phyloP scores from a whole-genome alignment of 2,888 invertebrate species.

The Agrotis clavis region DNA sequence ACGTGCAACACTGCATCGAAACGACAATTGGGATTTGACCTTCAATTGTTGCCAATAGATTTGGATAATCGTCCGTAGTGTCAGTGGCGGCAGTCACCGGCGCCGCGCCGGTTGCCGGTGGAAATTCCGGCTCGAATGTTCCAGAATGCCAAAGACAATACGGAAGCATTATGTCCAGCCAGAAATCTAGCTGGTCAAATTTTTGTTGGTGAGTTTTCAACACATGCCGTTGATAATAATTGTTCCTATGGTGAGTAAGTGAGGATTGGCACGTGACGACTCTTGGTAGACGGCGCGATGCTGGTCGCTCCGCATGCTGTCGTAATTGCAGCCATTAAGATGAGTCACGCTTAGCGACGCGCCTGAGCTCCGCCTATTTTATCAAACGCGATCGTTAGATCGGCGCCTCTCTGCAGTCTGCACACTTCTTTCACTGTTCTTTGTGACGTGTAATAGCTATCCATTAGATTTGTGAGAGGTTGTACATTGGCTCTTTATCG shows the following conservation, averaged over 20 bases:
- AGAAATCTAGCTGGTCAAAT: not conserved
- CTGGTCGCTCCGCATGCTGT: constrained; percentile 78
- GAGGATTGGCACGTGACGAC: constrained; percentile 77
- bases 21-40: constrained; percentile 78
- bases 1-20: constrained; percentile 78
- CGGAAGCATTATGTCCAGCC: not conserved
- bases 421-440: constrained; percentile 64
- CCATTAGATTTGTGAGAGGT: constrained; percentile 42
- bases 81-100: constrained; percentile 42
- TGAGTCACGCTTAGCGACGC: constrained; percentile 90
- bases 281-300: constrained; percentile 68
- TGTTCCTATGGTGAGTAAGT: constrained; percentile 48
- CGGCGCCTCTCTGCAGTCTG: constrained; percentile 66
- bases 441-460: constrained; percentile 43
- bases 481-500: constrained; percentile 20
- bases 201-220: not conserved
- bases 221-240: constrained; percentile 7
- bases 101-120: constrained; percentile 56
- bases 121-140: constrained; percentile 72
- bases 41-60: constrained; percentile 78
- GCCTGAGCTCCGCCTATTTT: constrained; percentile 82
- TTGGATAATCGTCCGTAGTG: constrained; percentile 65
- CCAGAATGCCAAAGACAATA: constrained; percentile 43
- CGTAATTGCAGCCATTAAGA: constrained; percentile 89
- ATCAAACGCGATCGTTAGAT: constrained; percentile 82